These are phyloP conservation scores for Palythoa heliodiscus DNA, from an alignment of 92 coral and sea anemone species.

Conservation along the genomic window DNA sequence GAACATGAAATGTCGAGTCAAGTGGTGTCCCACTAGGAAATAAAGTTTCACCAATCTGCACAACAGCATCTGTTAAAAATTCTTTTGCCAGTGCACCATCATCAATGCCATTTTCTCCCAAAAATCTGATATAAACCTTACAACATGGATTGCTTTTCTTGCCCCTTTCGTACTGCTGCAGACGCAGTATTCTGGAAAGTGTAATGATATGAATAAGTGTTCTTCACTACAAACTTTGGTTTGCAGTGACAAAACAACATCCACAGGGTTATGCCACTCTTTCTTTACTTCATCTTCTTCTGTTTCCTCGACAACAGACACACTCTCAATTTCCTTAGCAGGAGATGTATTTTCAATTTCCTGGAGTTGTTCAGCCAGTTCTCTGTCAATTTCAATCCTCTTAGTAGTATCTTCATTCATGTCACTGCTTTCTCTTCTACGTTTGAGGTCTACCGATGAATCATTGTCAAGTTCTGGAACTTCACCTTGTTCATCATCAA, in stretches of 20 bases:
- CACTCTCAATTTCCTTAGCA: constrained; percentile 34
- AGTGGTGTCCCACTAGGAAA: constrained; percentile 73
- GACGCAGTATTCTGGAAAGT: constrained; percentile 56
- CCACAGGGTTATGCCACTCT: constrained; percentile 28
- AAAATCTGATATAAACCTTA: constrained; percentile 53
- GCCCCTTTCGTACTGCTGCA: constrained; percentile 66
- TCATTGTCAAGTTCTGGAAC: constrained; percentile 9
- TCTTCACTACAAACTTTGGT: constrained; percentile 49
- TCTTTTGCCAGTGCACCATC: constrained; percentile 67
- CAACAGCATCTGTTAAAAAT: constrained; percentile 56
- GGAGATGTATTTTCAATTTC: constrained; percentile 54
- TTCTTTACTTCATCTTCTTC: constrained; percentile 13
- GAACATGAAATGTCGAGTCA: constrained; percentile 59
- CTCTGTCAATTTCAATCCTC: constrained; percentile 1
- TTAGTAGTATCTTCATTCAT: constrained; percentile 15
- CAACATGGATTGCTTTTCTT: constrained; percentile 46
- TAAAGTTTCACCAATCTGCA: constrained; percentile 49
- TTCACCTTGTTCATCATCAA: constrained; percentile 9
- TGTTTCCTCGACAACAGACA: constrained; percentile 26
- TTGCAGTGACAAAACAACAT: constrained; percentile 34
- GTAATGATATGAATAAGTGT: constrained; percentile 57
- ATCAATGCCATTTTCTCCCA: constrained; percentile 66
- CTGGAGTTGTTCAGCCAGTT: constrained; percentile 45
- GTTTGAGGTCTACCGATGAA: constrained; percentile 9
- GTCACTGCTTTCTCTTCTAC: constrained; percentile 38